Evolutionary conservation across 1,140 invertebrate species (phyloP), one percentile per base, ranked within the genome.

Genomic region (Tribolium madens): DNA sequence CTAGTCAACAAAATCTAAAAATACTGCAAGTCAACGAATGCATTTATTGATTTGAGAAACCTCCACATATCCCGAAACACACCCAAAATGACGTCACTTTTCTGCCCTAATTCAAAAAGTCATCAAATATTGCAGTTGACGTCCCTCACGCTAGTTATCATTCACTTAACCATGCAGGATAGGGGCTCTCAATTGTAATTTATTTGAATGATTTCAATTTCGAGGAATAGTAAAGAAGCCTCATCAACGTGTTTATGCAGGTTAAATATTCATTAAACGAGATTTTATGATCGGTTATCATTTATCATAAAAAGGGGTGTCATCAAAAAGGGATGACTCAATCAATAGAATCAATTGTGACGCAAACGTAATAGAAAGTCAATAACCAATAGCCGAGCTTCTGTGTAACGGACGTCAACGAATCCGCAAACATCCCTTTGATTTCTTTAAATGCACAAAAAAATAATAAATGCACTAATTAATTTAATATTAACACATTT

Each of bases 11-110:
- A 42, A 42, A 42, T 42, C n/a, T 26, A 26, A 26, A 26, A 26
- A 26, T 26, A 26, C 21, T 26, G 21, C 21, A 26, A 42, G 36
- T 36, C 36, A 42, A 42, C 36, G n/a, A 42, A n/a, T 42, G 36
- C 36, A 42, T 42, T 7, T 21, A 71, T 71, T 31, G 68, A 71
- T 71, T 71, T 71, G n/a, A 71, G 46, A 33, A 14, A 46, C 68
- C 4, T 42, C 26, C 18, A 50, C 31, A 48, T 71, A 50, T 47
- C 14, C 18, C 21, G 18, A 71, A 47, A 71, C 68, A 71, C 68
- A 71, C 68, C 68, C 68, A 71, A 48, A 47, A 71, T 71, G 68
- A 71, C 68, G 68, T 71, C 68, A 71, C 68, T 6, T 50, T 46
- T 18, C 47, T 47, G 68, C 68, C 68, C 17, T 12, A 71, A 71